These are phyloP conservation scores for Apostichopus parvimensis DNA, from an alignment of 35 echinoderm and acorn worm genomes.

Conservation along the genomic window DNA sequence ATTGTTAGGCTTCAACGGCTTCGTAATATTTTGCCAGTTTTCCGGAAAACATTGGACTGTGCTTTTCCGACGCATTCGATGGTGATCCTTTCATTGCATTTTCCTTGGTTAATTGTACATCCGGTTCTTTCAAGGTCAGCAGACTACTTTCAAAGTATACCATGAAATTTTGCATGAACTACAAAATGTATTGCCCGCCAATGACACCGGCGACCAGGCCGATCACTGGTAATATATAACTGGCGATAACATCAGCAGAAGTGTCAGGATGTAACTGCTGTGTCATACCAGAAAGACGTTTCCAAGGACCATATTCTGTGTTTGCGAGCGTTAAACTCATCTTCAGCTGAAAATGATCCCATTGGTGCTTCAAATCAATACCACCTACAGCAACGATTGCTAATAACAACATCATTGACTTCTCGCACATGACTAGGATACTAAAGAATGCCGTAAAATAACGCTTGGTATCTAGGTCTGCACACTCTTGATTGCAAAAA, in stretches of 20 bases:
- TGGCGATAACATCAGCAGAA: neutral
- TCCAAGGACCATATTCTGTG: neutral
- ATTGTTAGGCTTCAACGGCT: too few species aligned
- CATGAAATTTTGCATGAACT: neutral
- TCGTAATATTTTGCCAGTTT: too few species aligned
- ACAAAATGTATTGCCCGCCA: neutral
- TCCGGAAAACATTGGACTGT: too few species aligned
- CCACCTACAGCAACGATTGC: slow-evolving; percentile 6
- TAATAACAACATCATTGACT: slow-evolving; percentile 14
- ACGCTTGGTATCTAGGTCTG: too few species aligned
- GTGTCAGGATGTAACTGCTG: slow-evolving; percentile 40
- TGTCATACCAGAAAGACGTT: neutral
- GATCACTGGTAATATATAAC: slow-evolving; percentile 4
- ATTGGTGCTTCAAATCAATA: slow-evolving; percentile 38
- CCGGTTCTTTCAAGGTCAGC: neutral
- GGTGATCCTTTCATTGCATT: too few species aligned
- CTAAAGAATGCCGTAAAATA: neutral
- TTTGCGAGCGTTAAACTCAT: neutral
- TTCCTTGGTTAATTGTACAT: too few species aligned
- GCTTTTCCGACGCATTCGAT: too few species aligned
- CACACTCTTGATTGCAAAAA: neutral
- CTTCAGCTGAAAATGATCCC: slow-evolving; percentile 33
- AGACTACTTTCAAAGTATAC: too few species aligned
- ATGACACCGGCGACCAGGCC: slow-evolving; percentile 1
- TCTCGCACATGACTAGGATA: slow-evolving; percentile 2